phyloP scores from a whole-genome alignment of 2,113 vertebrate genomes.

The Rhinolophus ferrumequinum region DNA sequence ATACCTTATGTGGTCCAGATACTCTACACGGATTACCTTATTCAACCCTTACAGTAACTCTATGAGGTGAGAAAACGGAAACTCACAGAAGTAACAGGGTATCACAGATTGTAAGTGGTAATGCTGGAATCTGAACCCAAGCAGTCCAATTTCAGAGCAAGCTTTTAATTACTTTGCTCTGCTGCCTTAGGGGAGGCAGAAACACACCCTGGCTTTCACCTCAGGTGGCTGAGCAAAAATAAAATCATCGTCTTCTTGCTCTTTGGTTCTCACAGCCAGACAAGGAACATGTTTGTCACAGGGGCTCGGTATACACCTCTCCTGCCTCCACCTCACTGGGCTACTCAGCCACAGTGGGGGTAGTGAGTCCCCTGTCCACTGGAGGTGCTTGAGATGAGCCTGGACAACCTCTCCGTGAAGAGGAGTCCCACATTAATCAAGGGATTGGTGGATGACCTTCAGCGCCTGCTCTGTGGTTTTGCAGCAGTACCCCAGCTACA shows the following conservation, averaged over 20 bases:
- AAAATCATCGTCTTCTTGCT: background rate
- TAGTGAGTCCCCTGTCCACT: background rate
- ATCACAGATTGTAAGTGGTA: background rate
- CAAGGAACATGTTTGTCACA: background rate
- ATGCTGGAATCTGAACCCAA: background rate
- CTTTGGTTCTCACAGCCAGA: background rate
- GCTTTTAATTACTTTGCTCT: background rate
- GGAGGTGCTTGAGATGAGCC: background rate
- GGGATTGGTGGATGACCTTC: background rate
- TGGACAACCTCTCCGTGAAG: background rate
- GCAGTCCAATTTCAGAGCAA: background rate
- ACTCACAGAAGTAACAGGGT: background rate
- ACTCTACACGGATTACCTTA: fast-evolving
- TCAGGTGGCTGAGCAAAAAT: background rate
- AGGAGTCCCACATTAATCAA: fast-evolving
- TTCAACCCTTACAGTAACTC: background rate
- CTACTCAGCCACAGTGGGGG: fast-evolving
- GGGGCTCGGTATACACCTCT: background rate
- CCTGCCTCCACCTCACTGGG: fast-evolving
- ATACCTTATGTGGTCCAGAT: fast-evolving
- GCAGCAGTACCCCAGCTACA: background rate
- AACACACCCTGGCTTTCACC: background rate
- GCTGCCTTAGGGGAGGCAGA: background rate
- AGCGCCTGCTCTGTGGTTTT: background rate
- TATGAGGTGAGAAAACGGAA: background rate